Percentiles rank a stretch among this genome's conserved stretches.
These are phyloP conservation scores for Tenebrio molitor DNA, from an alignment of 1,140 invertebrate species.

Conservation along the genomic window DNA sequence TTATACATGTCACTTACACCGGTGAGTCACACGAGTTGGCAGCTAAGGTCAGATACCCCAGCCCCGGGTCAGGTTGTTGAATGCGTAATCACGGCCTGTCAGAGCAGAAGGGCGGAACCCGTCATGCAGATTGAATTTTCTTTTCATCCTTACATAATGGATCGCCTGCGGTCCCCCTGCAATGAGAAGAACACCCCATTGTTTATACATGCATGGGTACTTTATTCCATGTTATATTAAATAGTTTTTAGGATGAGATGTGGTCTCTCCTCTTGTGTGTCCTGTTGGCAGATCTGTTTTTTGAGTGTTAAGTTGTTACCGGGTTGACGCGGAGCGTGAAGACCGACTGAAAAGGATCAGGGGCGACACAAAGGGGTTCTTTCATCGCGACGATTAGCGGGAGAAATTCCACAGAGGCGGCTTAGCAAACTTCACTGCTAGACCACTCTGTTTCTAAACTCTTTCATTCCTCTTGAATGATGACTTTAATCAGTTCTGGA, in stretches of 20 bases:
- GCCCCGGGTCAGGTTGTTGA: conserved; percentile 62
- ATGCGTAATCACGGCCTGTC: conserved; percentile 65
- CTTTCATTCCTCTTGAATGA: too few relatives aligned
- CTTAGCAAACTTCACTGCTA: neutral
- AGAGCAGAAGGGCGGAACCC: conserved; percentile 60
- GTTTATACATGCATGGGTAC: conserved; percentile 57
- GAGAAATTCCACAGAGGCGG: neutral
- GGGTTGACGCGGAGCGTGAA: conserved; percentile 20
- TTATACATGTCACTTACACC: conserved; percentile 62
- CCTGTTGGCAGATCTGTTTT: conserved; percentile 18
- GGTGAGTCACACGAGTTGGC: conserved; percentile 56
- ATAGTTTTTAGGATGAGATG: conserved; percentile 46
- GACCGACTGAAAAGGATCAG: conserved; percentile 4
- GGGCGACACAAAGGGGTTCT: neutral
- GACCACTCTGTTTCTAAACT: conserved; percentile 7
- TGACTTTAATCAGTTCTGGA: neutral
- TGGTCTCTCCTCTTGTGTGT: conserved; percentile 2
- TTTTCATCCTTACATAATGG: conserved; percentile 65
- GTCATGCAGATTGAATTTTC: conserved; percentile 65
- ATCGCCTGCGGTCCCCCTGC: conserved; percentile 55
- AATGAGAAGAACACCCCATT: conserved; percentile 57
- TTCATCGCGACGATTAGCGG: conserved; percentile 5
- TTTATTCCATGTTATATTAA: conserved; percentile 53
- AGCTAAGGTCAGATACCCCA: conserved; percentile 56
- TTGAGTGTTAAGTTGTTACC: conserved; percentile 35